Percentiles rank a stretch among this genome's conserved stretches.
Conservation (phyloP, 2,888 invertebrate genomes). For the Aspidiotus destructor region DNA sequence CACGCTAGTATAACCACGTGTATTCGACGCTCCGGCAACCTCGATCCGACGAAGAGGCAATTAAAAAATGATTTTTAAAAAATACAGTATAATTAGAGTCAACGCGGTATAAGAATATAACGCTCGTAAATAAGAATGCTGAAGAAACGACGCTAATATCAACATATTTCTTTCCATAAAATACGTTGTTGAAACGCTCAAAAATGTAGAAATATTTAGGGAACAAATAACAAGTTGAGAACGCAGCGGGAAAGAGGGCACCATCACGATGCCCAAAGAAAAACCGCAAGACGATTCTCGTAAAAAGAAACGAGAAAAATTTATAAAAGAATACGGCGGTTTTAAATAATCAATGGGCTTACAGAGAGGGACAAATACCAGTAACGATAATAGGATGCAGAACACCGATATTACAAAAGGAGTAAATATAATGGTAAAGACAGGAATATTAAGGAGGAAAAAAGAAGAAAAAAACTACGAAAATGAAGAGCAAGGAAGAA, state of each 20-base stretch:
- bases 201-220: not conserved
- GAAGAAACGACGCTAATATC: too few species aligned
- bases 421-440: not conserved
- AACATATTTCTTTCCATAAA: too few species aligned
- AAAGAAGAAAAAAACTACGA: not conserved
- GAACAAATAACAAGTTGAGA: not conserved
- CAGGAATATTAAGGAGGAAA: not conserved
- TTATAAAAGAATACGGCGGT: conserved; percentile 2
- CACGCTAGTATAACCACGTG: too few species aligned
- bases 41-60: too few species aligned
- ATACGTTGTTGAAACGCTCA: too few species aligned
- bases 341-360: conserved; percentile 1
- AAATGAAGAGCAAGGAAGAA: conserved; percentile 1
- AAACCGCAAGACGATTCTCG: not conserved
- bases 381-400: not conserved
- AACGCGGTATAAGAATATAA: too few species aligned
- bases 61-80: too few species aligned
- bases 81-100: too few species aligned
- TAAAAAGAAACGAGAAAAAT: not conserved
- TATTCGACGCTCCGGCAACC: too few species aligned
- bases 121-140: too few species aligned
- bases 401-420: not conserved
- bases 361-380: conserved; percentile 1
- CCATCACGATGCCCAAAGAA: not conserved
- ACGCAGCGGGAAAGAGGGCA: conserved; percentile 2